Evolutionary conservation across 2,797 vertebrate genomes (phyloP).

Genomic region (Cossypha dichroa): DNA sequence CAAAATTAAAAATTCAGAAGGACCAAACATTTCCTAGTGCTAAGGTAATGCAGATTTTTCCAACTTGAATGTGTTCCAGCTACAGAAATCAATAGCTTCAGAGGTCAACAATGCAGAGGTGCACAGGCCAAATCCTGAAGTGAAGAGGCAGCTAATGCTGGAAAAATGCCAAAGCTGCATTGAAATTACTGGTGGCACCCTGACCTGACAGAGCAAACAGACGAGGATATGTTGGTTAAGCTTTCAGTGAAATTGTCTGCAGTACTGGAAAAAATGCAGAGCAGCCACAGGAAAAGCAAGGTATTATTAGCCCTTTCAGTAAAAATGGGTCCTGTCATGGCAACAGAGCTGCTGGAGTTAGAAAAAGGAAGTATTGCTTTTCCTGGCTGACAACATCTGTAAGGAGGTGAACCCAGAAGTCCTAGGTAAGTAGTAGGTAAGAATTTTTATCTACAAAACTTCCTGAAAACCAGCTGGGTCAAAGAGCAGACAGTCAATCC

Average conservation of each 20-base stretch:
- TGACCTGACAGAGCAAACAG: conserved; percentile 45
- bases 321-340: not conserved
- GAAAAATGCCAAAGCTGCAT: not conserved
- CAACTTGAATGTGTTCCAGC: not conserved
- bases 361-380: not conserved
- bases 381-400: not conserved
- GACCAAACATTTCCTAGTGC: not conserved
- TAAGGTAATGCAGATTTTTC: not conserved
- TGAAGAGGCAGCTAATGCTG: conserved; percentile 15
- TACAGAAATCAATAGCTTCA: conserved; percentile 40
- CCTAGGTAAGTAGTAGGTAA: not conserved
- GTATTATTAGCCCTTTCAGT: conserved; percentile 5
- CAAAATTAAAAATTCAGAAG: not conserved
- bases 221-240: conserved; percentile 15
- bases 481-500: not conserved
- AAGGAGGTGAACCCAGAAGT: not conserved
- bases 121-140: not conserved
- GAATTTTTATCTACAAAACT: not conserved
- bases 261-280: conserved; percentile 6
- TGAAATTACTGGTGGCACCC: conserved; percentile 17
- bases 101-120: conserved; percentile 30
- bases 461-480: not conserved
- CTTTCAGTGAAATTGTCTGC: conserved; percentile 6
- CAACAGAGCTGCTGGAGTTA: not conserved
- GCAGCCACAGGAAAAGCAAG: not conserved